Percentiles rank a stretch among this genome's conserved stretches.
Evolutionary conservation across 2,797 vertebrate species (phyloP).

Genomic region (Muscicapa comitata): DNA sequence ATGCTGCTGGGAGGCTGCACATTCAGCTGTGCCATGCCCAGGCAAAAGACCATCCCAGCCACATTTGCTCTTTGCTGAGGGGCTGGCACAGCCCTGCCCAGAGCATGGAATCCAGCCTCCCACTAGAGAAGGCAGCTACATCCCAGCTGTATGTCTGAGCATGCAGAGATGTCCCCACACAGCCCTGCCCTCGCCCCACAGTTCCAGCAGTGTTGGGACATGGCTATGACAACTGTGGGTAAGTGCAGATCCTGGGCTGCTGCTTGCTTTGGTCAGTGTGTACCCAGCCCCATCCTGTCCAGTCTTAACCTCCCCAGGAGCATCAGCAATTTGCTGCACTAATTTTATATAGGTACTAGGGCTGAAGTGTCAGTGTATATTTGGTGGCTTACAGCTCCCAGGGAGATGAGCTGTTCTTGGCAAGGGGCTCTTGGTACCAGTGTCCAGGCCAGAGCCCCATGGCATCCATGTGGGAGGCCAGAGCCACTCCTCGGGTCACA

Average conservation of each 20-base stretch:
- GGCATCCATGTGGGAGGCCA: neutral
- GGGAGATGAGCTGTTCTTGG: neutral
- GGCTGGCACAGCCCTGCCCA: neutral
- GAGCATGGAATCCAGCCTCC: neutral
- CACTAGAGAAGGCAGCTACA: neutral
- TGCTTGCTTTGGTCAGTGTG: neutral
- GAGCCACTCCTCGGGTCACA: neutral
- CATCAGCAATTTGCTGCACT: neutral
- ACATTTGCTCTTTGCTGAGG: neutral
- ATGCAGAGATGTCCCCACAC: neutral
- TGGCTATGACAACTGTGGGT: neutral
- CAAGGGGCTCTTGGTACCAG: neutral
- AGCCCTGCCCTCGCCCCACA: neutral
- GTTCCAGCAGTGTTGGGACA: neutral
- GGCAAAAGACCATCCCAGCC: neutral
- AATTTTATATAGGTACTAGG: neutral
- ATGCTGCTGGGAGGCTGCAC: accelerated
- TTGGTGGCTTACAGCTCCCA: neutral
- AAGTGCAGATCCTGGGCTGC: neutral
- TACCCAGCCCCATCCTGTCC: neutral
- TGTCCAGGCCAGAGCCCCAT: neutral
- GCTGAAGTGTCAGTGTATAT: neutral
- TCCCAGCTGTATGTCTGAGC: neutral
- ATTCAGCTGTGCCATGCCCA: accelerated
- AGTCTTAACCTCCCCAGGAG: neutral